Conservation (phyloP, 53 echinoderm and acorn worm genomes). For the Glandiceps talaboti region DNA sequence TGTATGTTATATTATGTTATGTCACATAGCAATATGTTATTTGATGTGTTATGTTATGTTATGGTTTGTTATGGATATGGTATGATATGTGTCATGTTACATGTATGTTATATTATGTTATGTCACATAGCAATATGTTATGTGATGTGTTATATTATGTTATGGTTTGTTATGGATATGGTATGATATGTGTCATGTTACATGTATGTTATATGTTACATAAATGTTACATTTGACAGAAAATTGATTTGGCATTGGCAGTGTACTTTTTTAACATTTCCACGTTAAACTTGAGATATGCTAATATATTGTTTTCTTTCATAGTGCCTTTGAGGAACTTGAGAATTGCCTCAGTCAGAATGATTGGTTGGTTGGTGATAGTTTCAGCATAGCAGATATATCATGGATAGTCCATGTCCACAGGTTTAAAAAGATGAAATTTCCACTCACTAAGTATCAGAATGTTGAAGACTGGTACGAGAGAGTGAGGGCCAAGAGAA, state of each 20-base stretch:
- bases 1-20: too few relatives aligned
- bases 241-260: background rate
- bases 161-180: too few relatives aligned
- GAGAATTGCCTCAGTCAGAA: constrained; percentile 1
- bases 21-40: too few relatives aligned
- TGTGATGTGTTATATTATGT: too few relatives aligned
- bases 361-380: background rate
- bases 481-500: background rate
- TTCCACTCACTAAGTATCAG: background rate
- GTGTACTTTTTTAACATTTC: too few relatives aligned
- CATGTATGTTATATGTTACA: too few relatives aligned
- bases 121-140: too few relatives aligned
- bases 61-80: too few relatives aligned
- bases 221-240: background rate
- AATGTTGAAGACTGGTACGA: background rate
- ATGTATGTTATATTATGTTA: too few relatives aligned
- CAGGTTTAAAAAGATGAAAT: background rate
- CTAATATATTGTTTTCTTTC: background rate
- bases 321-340: constrained; percentile 6
- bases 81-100: too few relatives aligned
- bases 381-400: background rate
- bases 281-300: background rate
- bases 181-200: too few relatives aligned
- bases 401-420: background rate
- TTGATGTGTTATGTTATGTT: too few relatives aligned